Percentiles rank a stretch among this genome's conserved stretches.
Conservation (phyloP, 2,888 invertebrate species). For the Tortricodes alternella region DNA sequence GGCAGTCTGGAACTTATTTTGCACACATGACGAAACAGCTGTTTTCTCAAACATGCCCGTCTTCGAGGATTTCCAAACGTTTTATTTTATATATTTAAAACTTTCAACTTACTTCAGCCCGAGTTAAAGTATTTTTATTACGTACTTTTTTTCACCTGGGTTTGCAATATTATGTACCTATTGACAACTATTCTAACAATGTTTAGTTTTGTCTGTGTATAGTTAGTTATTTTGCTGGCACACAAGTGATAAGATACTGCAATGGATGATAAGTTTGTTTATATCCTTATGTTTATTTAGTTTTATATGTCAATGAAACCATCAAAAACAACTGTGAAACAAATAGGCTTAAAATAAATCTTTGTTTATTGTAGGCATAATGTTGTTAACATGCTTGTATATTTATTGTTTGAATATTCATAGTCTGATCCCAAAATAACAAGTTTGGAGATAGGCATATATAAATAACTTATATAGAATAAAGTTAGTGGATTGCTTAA, state of each 20-base stretch:
- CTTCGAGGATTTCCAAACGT: slow-evolving; percentile 38
- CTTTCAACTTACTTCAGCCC: background rate
- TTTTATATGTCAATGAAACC: slow-evolving; percentile 26
- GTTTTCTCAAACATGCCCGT: slow-evolving; percentile 55
- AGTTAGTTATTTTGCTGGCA: slow-evolving; percentile 12
- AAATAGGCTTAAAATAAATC: background rate
- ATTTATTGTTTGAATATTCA: no score
- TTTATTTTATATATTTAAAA: slow-evolving; percentile 28
- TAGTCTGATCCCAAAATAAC: no score
- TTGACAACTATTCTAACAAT: no score
- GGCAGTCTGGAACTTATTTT: slow-evolving; percentile 70
- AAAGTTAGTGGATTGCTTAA: no score
- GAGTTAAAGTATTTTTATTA: background rate
- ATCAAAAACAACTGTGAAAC: background rate
- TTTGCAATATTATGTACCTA: background rate
- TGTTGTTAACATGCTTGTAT: no score
- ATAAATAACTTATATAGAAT: no score
- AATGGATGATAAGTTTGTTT: slow-evolving; percentile 20
- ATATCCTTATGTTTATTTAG: slow-evolving; percentile 22
- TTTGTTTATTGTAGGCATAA: no score
- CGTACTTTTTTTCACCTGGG: background rate
- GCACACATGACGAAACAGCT: slow-evolving; percentile 76
- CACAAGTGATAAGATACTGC: slow-evolving; percentile 27
- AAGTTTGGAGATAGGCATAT: no score
- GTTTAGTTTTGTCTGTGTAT: slow-evolving; percentile 5